Evolutionary conservation across 1,140 invertebrate genomes (phyloP).

Genomic region (Whitmania pigra): DNA sequence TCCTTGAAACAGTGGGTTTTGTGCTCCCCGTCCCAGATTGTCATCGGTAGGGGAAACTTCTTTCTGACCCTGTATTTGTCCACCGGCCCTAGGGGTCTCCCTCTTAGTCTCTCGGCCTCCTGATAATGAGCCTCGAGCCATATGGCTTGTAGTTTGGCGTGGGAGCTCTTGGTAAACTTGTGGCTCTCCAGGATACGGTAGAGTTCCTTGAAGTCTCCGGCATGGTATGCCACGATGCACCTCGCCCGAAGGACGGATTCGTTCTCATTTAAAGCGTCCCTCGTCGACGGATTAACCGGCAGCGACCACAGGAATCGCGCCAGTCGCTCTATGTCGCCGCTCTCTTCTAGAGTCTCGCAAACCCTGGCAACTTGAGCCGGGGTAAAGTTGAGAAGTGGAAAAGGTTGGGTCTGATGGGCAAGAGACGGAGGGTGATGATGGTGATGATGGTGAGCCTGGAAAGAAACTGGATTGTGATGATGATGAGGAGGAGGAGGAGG

Average conservation of each 20-base stretch:
- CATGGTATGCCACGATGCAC: slow-evolving; percentile 92
- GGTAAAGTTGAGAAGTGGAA: slow-evolving; percentile 21
- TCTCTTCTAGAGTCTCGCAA: slow-evolving; percentile 96
- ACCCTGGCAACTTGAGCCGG: slow-evolving; percentile 80
- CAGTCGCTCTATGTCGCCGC: slow-evolving; percentile 86
- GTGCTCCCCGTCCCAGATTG: slow-evolving; percentile 99
- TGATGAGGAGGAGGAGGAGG: not conserved
- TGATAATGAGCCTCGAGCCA: slow-evolving; percentile 98
- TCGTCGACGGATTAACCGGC: slow-evolving; percentile 51
- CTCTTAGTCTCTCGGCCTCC: slow-evolving; percentile 88
- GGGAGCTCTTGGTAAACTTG: slow-evolving; percentile 89
- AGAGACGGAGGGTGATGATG: not conserved
- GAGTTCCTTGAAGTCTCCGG: slow-evolving; percentile 78
- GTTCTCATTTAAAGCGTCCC: slow-evolving; percentile 80
- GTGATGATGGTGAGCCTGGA: not conserved
- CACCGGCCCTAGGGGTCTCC: slow-evolving; percentile 87
- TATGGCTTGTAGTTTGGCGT: slow-evolving; percentile 81
- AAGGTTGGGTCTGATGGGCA: not conserved
- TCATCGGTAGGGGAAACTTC: slow-evolving; percentile 94
- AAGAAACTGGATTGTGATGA: not conserved
- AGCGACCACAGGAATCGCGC: slow-evolving; percentile 92
- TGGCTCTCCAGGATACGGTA: slow-evolving; percentile 90
- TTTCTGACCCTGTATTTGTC: slow-evolving; percentile 98
- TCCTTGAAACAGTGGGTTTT: slow-evolving; percentile 99
- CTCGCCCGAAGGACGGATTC: slow-evolving; percentile 85